A percentile compares a stretch with the other conserved stretches of the same genome.
Conservation (phyloP, 2,113 vertebrate genomes). For the Dasyurus viverrinus region DNA sequence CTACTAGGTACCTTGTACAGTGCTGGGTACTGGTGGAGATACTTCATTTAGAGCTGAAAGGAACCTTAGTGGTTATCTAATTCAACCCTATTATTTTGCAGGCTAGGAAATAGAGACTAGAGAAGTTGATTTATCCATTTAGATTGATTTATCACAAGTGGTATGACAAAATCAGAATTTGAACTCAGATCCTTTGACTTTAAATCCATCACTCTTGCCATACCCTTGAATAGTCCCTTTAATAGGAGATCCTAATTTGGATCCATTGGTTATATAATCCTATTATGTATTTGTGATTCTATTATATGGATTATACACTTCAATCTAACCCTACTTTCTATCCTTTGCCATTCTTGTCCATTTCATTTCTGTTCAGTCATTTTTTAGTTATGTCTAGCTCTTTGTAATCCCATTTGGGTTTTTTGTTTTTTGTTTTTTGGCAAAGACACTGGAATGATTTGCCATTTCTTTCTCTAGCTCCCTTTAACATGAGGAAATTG, state of each 20-base stretch:
- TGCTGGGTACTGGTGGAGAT: not conserved
- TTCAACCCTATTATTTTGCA: not conserved
- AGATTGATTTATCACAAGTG: not conserved
- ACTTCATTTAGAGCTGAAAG: not conserved
- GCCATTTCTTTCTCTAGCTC: too few relatives aligned
- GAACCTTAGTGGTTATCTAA: not conserved
- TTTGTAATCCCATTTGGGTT: too few relatives aligned
- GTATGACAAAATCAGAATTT: not conserved
- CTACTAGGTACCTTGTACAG: not conserved
- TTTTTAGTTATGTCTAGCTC: too few relatives aligned
- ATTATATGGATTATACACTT: not conserved
- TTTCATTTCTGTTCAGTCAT: not conserved
- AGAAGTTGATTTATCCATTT: not conserved
- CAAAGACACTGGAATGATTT: too few relatives aligned
- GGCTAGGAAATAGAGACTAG: not conserved
- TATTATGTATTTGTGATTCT: too few relatives aligned
- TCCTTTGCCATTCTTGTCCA: not conserved
- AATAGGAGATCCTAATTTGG: not conserved
- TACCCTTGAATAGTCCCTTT: not conserved
- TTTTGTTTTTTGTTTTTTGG: too few relatives aligned
- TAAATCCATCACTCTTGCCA: not conserved
- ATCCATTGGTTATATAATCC: too few relatives aligned
- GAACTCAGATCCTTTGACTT: not conserved
- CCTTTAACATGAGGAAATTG: too few relatives aligned
- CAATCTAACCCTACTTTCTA: not conserved